phyloP scores from a whole-genome alignment of 2,797 vertebrate genomes.

The Tenualosa thibaudeaui region DNA sequence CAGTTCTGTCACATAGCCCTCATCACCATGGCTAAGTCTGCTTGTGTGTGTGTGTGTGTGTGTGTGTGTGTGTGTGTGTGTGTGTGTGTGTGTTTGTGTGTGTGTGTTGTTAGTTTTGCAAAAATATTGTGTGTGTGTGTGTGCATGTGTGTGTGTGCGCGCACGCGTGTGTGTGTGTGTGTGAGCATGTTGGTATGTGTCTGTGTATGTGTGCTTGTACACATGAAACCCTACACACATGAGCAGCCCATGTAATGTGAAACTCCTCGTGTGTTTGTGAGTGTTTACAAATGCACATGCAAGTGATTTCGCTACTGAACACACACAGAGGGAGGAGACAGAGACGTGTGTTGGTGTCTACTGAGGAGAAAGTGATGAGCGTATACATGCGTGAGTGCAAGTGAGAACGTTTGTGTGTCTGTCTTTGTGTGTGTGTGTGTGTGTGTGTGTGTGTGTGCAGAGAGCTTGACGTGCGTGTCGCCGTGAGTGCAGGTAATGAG shows the following conservation, averaged over 20 bases:
- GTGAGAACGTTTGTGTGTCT: background rate
- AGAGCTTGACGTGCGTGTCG: background rate
- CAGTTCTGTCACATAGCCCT: background rate
- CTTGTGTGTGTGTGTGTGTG: background rate
- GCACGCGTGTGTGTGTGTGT: background rate
- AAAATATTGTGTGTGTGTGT: background rate
- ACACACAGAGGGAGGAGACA: background rate
- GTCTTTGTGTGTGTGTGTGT: background rate
- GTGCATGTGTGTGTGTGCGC: too few species aligned
- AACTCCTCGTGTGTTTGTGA: background rate
- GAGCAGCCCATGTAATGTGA: background rate
- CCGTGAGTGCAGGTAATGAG: slow-evolving; percentile 65
- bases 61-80: background rate
- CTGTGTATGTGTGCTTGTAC: background rate
- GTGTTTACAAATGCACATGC: background rate
- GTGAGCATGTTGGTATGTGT: background rate
- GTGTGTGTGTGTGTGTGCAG: background rate
- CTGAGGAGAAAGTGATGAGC: background rate
- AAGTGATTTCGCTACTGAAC: background rate
- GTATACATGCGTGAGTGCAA: background rate
- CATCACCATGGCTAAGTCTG: background rate
- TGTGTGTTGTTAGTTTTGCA: too few species aligned
- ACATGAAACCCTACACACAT: too few species aligned
- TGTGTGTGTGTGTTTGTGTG: background rate
- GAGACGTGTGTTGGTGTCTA: background rate